These are phyloP conservation scores for Saturnia pavonia DNA, from an alignment of 2,888 invertebrate species.

Conservation along the genomic window DNA sequence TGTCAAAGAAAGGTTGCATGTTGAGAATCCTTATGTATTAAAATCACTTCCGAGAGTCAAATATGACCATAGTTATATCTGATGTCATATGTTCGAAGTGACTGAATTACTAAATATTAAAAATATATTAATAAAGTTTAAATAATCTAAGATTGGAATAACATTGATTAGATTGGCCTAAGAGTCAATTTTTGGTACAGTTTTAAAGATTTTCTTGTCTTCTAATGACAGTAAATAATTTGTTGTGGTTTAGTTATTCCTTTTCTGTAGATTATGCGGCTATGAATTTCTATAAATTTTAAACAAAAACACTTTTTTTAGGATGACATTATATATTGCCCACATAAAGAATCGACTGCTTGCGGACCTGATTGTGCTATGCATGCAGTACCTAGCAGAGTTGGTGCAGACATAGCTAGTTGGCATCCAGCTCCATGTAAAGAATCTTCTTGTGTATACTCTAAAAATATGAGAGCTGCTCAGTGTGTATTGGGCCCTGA, in stretches of 20 bases:
- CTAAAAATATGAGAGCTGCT: slow-evolving; percentile 63
- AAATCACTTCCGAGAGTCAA: too few relatives aligned
- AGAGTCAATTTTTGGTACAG: too few relatives aligned
- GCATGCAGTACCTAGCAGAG: slow-evolving; percentile 35
- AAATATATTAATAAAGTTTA: background rate
- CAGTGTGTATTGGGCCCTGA: slow-evolving; percentile 63
- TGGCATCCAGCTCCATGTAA: slow-evolving; percentile 51
- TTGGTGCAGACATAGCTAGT: slow-evolving; percentile 39
- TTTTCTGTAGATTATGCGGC: background rate
- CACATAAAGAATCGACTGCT: slow-evolving; percentile 39
- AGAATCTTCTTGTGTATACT: slow-evolving; percentile 45
- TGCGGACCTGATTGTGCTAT: slow-evolving; percentile 55
- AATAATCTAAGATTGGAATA: too few relatives aligned
- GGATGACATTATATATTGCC: slow-evolving; percentile 45
- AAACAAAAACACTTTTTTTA: background rate
- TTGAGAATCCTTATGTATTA: background rate
- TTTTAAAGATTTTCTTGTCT: too few relatives aligned
- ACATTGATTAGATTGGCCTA: too few relatives aligned
- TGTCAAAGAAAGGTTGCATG: background rate
- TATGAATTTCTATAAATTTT: background rate
- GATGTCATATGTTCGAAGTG: background rate
- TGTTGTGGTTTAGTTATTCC: too few relatives aligned
- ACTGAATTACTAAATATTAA: background rate
- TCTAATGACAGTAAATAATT: too few relatives aligned
- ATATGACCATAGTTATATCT: background rate